These are phyloP conservation scores for Smutsia gigantea DNA, from an alignment of 2,797 vertebrate species.

Conservation along the genomic window DNA sequence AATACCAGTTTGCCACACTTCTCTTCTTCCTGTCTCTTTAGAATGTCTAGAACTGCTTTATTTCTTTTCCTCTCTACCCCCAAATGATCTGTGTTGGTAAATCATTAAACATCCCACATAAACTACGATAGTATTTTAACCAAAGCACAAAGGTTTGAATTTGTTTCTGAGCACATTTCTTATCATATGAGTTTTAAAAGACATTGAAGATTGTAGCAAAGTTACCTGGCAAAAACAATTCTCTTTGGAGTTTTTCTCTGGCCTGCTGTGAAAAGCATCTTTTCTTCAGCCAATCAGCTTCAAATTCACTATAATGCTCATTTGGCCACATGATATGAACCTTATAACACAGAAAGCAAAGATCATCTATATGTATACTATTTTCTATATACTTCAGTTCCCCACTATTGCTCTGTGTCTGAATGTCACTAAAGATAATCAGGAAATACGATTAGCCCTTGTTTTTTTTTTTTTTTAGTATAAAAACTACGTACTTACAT, in stretches of 20 bases:
- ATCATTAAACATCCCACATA: background rate
- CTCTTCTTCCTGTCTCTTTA: background rate
- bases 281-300: conserved; percentile 95
- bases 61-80: background rate
- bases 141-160: background rate
- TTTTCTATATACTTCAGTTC: no score
- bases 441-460: background rate
- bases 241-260: conserved; percentile 89
- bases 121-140: background rate
- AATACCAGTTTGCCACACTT: background rate
- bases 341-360: conserved; percentile 84
- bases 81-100: background rate
- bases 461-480: no score
- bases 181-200: background rate
- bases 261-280: conserved; percentile 93
- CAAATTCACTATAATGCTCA: conserved; percentile 93
- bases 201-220: background rate
- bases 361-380: background rate
- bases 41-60: background rate
- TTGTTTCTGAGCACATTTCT: conserved; percentile 11
- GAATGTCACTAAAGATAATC: background rate
- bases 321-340: conserved; percentile 93
- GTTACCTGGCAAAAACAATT: conserved; percentile 94
- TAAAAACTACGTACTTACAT: background rate
- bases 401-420: background rate